Base-by-base conservation (phyloP, 2,113 vertebrate genomes). In the Thalassarche chlororhynchos region DNA sequence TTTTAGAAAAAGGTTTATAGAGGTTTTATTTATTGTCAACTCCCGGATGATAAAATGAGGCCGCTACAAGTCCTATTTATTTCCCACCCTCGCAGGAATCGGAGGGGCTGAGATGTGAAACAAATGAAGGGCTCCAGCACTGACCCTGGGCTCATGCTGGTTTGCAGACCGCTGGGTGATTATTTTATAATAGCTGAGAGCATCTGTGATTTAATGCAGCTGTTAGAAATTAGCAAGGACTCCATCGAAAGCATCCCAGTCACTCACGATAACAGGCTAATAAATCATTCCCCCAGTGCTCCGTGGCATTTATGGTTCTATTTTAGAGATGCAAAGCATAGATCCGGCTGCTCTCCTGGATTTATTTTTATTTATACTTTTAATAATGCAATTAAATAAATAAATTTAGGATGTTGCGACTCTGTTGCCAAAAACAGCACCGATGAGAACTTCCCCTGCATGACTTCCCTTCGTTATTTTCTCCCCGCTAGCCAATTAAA, bases 161-260 rank as follows among this genome's bases (percentile, higher is more conserved):
- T 97, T 95, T 96, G 87, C 87, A 97, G 93, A 93, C 95, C 75
- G 88, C 93, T 38, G 94, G 96, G 88, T 97, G 98, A 98, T 98
- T 97, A 97, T 97, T 98, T 98, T 97, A 93, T 98, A 98, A 98
- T 96, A 98, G 97, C 96, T 97, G 97, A 97, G 97, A 97, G 95
- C 97, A 96, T 95, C 97, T 98, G 96, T 98, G 98, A 98, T 98
- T 98, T 98, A 98, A 98, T 97, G 97, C 97, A 98, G 98, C 98
- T 98, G 97, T 96, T 98, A 90, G 97, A 98, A 98, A 98, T 98
- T 98, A 98, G 97, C 96, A 97, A 97, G 94, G 93, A 98, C 96
- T 98, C 97, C 95, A 98, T 57, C 92, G 96, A 97, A 98, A 98
- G 97, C 96, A 10, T 98, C 98, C 98, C 95, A 98, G 98, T 98